phyloP scores from a whole-genome alignment of 2,113 vertebrate genomes.

The Oreochromis spilurus region DNA sequence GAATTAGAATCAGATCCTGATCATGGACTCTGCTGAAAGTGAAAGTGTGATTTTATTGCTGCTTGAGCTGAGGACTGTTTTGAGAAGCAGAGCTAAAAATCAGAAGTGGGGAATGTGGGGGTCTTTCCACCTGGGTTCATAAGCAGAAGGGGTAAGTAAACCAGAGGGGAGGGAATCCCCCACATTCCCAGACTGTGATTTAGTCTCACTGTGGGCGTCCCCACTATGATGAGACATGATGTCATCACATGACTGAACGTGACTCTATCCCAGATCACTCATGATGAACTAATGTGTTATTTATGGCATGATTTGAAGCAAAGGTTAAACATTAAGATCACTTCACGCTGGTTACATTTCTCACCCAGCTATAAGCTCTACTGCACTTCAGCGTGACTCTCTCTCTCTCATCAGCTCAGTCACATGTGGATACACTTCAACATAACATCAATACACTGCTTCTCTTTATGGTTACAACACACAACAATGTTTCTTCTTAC shows the following conservation, averaged over 20 bases:
- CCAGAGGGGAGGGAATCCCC: not conserved
- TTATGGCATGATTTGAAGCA: not conserved
- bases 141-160: not conserved
- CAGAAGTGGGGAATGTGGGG: fast-evolving
- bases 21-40: not conserved
- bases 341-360: fast-evolving
- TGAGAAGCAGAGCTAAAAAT: not conserved
- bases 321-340: not conserved
- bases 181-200: not conserved
- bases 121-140: not conserved
- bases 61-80: not conserved
- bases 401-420: not conserved
- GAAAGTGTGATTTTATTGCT: not conserved
- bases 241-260: not conserved
- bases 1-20: not conserved
- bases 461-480: not conserved
- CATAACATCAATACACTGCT: not conserved
- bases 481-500: not conserved
- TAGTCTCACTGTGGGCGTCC: fast-evolving
- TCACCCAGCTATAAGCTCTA: fast-evolving
- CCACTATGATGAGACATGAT: fast-evolving
- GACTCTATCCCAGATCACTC: not conserved
- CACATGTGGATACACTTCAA: fast-evolving
- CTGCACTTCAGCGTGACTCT: not conserved
- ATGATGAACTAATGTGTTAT: not conserved